Base-by-base conservation (phyloP, 2,888 invertebrate species). In the Tetranychus truncatus region DNA sequence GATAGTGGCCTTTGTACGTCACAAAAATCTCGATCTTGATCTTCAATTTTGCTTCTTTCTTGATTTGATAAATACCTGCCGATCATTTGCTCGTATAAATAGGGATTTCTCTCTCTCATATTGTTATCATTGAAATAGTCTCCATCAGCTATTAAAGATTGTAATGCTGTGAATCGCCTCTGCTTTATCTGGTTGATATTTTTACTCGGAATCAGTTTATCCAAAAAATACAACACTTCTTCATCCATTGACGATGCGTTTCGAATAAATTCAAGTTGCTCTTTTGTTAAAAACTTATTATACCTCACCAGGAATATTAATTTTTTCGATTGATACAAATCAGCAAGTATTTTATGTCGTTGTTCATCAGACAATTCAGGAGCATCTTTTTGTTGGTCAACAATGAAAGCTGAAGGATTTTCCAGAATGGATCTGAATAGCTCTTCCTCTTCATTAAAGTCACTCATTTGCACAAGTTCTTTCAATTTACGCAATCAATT, bases 101-200 rank as follows among this genome's bases (percentile, higher is more conserved):
- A 85, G 1, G 95, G 96, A 82, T 93, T 91, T 77, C 96, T 84
- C 79, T 88, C 88, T 88, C 92, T 91, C 95, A 96, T 96, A 85
- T 92, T 91, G 77, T 87, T 88, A 82, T 95, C 94, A 81, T 89
- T 89, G 81, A 96, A 96, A 83, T 95, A 95, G 45, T 86, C 85
- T 15, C 87, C 86, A 78, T 88, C 87, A 74, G 86, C 84, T 66
- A 90, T 84, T 78, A 95, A 82, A 80, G 88, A 86, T 80, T 90
- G 87, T 81, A 95, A 83, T 1, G 93, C 94, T 80, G 88, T 88
- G 81, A 88, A 94, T 67, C 95, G 85, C 79, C 93, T 85, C 82
- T 95, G 95, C 82, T 89, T 89, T 0, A 89, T 83, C 80, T 87
- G 85, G 75, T 86, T 85, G 78, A 82, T 84, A 78, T n/a, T 78